Evolutionary conservation across 2,888 invertebrate genomes (phyloP).

Genomic region (Arenicola marina): DNA sequence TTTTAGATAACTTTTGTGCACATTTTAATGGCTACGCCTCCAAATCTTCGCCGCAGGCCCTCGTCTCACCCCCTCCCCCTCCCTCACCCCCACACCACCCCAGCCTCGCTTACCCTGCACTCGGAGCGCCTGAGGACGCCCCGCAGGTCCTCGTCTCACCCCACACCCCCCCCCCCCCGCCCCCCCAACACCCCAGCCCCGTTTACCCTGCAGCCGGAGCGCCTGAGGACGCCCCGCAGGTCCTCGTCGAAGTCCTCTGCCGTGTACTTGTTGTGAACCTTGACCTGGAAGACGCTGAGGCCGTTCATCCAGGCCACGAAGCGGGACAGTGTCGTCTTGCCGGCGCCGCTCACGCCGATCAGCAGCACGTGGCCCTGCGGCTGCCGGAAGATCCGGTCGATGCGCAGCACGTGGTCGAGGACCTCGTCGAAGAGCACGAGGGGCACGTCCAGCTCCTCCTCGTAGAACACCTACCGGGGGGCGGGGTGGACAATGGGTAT

Average conservation of each 20-base stretch:
- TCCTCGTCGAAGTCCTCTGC: conserved; percentile 99
- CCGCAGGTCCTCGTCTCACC: conserved; percentile 97
- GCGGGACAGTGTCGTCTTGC: conserved; percentile 97
- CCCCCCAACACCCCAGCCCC: too few relatives aligned
- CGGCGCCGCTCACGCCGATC: conserved; percentile 98
- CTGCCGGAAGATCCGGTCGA: conserved; percentile 98
- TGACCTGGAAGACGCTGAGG: conserved; percentile 97
- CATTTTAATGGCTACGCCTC: too few relatives aligned
- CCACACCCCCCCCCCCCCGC: too few relatives aligned
- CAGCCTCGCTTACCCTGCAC: conserved; percentile 62
- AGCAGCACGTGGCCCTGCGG: conserved; percentile 97
- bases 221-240: conserved; percentile 70
- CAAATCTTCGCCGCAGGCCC: too few relatives aligned
- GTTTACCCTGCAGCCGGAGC: conserved; percentile 65
- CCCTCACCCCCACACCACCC: too few relatives aligned
- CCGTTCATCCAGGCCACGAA: conserved; percentile 99
- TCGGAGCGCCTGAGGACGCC: conserved; percentile 65
- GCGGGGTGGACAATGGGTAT: too few relatives aligned
- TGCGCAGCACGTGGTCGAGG: conserved; percentile 94
- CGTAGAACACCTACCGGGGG: conserved; percentile 92
- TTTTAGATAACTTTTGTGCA: too few relatives aligned
- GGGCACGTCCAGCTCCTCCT: conserved; percentile 98
- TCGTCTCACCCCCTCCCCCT: too few relatives aligned
- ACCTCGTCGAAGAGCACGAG: conserved; percentile 98
- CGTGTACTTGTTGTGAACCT: conserved; percentile 99